These are phyloP conservation scores for Ostrea edulis DNA, from an alignment of 1,140 invertebrate species.

Conservation along the genomic window DNA sequence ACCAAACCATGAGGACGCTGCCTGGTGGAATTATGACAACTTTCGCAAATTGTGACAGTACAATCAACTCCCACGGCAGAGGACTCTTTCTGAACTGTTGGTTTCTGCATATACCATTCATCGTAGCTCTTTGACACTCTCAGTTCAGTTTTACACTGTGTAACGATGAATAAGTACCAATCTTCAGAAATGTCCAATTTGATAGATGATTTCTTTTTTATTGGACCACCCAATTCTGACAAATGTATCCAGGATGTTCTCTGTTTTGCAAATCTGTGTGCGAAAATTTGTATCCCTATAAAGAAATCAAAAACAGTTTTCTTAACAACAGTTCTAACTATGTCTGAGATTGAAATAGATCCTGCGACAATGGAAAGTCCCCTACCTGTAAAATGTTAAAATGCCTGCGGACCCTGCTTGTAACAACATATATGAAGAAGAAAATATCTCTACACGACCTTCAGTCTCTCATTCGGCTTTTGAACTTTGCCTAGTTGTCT, in stretches of 20 bases:
- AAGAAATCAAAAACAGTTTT: slow-evolving; percentile 39
- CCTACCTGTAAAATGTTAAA: slow-evolving; percentile 47
- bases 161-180: neutral
- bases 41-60: too few species aligned
- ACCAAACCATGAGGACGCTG: too few species aligned
- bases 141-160: slow-evolving; percentile 31
- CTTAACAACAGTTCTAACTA: neutral
- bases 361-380: slow-evolving; percentile 35
- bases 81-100: too few species aligned
- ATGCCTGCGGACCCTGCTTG: neutral
- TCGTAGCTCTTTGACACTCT: slow-evolving; percentile 39
- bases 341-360: slow-evolving; percentile 51
- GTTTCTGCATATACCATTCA: too few species aligned
- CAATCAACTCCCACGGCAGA: too few species aligned
- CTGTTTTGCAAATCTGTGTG: neutral
- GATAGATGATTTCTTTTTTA: slow-evolving; percentile 47
- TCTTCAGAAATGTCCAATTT: neutral
- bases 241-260: neutral
- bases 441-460: slow-evolving; percentile 40
- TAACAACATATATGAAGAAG: neutral
- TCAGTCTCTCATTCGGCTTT: slow-evolving; percentile 48
- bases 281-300: slow-evolving; percentile 34
- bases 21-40: too few species aligned
- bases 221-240: neutral
- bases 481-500: slow-evolving; percentile 57